Evolutionary conservation across 2,113 vertebrate genomes (phyloP), one percentile per base, ranked within the genome.

Genomic region (Callaeas wilsoni): DNA sequence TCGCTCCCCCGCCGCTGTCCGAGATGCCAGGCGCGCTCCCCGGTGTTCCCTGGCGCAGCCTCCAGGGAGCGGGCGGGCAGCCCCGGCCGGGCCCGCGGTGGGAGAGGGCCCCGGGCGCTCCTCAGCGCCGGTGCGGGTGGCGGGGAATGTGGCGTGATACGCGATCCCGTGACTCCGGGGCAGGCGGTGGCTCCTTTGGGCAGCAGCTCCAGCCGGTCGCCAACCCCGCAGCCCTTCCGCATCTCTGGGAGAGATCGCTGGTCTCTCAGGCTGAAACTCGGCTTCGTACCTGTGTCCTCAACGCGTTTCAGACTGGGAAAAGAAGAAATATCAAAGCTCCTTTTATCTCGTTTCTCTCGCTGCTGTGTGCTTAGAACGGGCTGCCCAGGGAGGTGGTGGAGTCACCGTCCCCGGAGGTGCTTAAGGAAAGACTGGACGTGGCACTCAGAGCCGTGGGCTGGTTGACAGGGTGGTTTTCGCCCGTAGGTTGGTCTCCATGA

Each of bases 161-260:
- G 90, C 65, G 46, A 75, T 97, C 98, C 80, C 97, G 93, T 97
- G 97, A 98, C 97, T 77, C 10, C 9, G 50, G 71, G 84, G 21
- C 67, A 47, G 85, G 90, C 87, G 69, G 89, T 1, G 49, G 73
- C 76, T 96, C 73, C 93, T 74, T 27, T 37, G 84, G 96, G 96
- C 87, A 95, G 65, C 82, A 77, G 93, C 91, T 95, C 67, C 76
- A 12, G 82, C 52, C 23, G 6, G 37, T 30, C 35, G 12, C 33
- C 30, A 76, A 30, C 94, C 82, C 62, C 50, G 5, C 35, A 8
- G 89, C 13, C 29, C 86, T 79, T 73, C 57, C 25, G 53, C 30
- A 0, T 29, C 37, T 0, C 65, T 6, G 44, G 14, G 27, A 15
- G 21, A 6, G 53, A 9, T 75, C 80, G 25, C 33, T 15, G 30